Conservation (phyloP, 2,797 vertebrate genomes). For the Siniperca obscura region DNA sequence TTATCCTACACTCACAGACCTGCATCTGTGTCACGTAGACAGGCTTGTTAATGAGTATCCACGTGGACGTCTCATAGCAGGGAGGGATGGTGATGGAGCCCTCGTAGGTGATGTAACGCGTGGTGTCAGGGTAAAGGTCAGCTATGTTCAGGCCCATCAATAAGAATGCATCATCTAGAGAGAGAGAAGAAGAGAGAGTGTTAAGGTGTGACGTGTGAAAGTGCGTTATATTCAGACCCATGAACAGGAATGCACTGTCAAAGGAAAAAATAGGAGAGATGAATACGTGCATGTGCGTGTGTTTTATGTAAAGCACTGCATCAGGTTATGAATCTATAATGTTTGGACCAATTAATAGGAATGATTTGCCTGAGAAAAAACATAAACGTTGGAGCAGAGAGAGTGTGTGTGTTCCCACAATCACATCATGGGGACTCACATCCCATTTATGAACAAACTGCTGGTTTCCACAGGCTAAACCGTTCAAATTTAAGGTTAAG, state of each 20-base stretch:
- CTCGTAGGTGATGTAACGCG: constrained; percentile 97
- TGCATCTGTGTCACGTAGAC: constrained; percentile 98
- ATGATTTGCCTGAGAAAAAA: constrained; percentile 66
- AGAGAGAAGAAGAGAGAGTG: not conserved
- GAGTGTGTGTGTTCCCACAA: not conserved
- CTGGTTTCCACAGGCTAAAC: not conserved
- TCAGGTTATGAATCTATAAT: constrained; percentile 90
- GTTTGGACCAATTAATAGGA: constrained; percentile 89
- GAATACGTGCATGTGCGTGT: not conserved
- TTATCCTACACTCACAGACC: constrained; percentile 77
- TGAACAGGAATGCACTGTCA: constrained; percentile 7
- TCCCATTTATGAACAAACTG: not conserved
- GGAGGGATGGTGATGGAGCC: constrained; percentile 97
- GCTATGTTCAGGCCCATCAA: constrained; percentile 95
- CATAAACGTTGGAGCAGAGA: not conserved
- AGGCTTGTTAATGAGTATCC: constrained; percentile 99
- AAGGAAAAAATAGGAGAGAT: not conserved
- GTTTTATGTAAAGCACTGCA: constrained; percentile 84
- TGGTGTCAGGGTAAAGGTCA: constrained; percentile 95
- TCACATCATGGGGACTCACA: not conserved
- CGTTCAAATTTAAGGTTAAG: not conserved
- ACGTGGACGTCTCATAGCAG: constrained; percentile 96
- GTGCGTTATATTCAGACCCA: constrained; percentile 3
- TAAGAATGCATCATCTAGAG: constrained; percentile 94
- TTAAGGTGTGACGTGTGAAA: constrained; percentile 20